Evolutionary conservation across 2,888 invertebrate species (phyloP).

Genomic region (Hemistola chrysoprasaria): DNA sequence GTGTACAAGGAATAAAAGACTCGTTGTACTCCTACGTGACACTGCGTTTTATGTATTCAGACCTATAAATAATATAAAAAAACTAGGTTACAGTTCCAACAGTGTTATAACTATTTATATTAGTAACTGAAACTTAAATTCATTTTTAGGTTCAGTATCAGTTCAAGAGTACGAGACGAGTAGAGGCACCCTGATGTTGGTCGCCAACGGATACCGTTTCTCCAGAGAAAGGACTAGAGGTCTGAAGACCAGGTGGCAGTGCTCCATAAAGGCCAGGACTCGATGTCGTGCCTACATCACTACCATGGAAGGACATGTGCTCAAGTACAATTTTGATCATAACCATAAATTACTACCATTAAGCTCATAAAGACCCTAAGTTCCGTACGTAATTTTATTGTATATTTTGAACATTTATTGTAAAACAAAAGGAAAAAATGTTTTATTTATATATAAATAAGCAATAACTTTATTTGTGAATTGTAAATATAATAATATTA

Average conservation of each 20-base stretch:
- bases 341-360: constrained; percentile 23
- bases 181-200: constrained; percentile 37
- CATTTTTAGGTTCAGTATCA: constrained; percentile 21
- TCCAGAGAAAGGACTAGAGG: constrained; percentile 35
- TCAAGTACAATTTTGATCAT: constrained; percentile 30
- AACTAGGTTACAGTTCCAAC: no score
- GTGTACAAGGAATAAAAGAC: no score
- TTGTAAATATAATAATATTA: no score
- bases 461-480: no score
- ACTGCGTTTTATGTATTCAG: no score
- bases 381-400: no score
- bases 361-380: background rate
- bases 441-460: no score
- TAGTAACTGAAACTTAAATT: background rate
- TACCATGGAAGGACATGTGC: constrained; percentile 28
- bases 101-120: no score
- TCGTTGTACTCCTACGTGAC: no score
- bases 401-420: no score
- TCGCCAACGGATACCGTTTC: constrained; percentile 40
- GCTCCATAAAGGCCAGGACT: constrained; percentile 27
- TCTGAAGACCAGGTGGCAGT: constrained; percentile 35
- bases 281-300: constrained; percentile 39
- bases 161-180: constrained; percentile 29
- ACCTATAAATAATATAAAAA: no score
- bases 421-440: no score